Conservation (phyloP, 2,113 vertebrate species). For the Physeter macrocephalus region DNA sequence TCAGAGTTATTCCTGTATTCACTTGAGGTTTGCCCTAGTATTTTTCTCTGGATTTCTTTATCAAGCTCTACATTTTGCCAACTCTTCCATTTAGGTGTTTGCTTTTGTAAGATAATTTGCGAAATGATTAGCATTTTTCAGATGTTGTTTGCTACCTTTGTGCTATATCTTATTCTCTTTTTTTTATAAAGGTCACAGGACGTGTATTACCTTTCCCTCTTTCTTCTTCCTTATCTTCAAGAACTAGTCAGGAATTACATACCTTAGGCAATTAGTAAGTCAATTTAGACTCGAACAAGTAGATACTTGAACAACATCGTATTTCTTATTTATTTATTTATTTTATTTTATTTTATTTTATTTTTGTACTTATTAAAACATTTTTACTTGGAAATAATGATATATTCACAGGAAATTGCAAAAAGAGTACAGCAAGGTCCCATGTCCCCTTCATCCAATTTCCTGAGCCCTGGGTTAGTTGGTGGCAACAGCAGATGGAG, state of each 20-base stretch:
- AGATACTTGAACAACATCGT: background rate
- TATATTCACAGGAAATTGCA: background rate
- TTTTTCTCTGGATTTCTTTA: constrained; percentile 55
- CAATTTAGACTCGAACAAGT: background rate
- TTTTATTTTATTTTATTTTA: too few relatives aligned
- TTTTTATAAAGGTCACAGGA: background rate
- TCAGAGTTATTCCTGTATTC: constrained; percentile 59
- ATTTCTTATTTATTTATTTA: too few relatives aligned
- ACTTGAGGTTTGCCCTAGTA: constrained; percentile 62
- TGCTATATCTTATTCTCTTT: background rate
- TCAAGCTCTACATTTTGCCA: constrained; percentile 49
- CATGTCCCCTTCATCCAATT: background rate
- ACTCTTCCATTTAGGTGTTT: constrained; percentile 56
- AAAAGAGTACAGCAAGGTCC: background rate
- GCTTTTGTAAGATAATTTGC: constrained; percentile 46
- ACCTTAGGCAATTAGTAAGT: background rate
- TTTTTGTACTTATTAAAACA: background rate
- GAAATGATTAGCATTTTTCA: background rate
- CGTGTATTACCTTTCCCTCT: background rate
- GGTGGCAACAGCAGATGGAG: background rate
- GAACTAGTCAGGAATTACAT: background rate
- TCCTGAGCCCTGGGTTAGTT: background rate
- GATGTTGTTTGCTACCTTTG: constrained; percentile 18
- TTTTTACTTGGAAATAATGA: background rate
- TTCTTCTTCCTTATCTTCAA: background rate